Base-by-base conservation (phyloP, 2,888 invertebrate genomes). In the Euphydryas editha region DNA sequence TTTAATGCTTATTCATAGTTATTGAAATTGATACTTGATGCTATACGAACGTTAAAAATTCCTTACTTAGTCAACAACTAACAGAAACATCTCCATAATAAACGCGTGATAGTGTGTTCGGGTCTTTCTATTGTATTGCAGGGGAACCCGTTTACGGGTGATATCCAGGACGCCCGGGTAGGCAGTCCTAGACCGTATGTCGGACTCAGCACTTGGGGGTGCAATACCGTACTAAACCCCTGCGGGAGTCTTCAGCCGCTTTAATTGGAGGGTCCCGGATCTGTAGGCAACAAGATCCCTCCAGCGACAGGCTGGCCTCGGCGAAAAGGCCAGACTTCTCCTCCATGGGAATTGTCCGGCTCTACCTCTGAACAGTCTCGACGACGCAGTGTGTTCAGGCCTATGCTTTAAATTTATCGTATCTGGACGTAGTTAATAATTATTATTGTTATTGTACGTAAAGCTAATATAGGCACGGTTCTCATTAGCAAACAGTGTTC, bases 381-480 rank as follows among this genome's bases (percentile, higher is more conserved):
- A n/a, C n/a, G n/a, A 36, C 6, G 36, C 36, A 7, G 6, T 5
- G 36, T 36, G 6, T 10, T 36, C 20, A 49, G 8, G 49, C 30
- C 61, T 36, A 51, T 24, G 54, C 61, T 44, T 66, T 58, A 56
- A 75, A 78, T 78, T 77, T 78, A 78, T 77, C 69, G 73, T 72
- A 72, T 70, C 63, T 72, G 69, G 74, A 70, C 47, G 60, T 65
- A 71, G n/a, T n/a, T n/a, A n/a, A n/a, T n/a, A n/a, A n/a, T n/a
- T n/a, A 73, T 76, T 62, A 20, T 73, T 71, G 74, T 74, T 60
- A 62, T 67, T 68, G 62, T 61, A 62, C 68, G 67, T 69, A 70
- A 71, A 73, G 73, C 75, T 73, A 78, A 79, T 77, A 78, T 59
- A 72, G 75, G 76, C 70, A 69, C 73, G 59, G 65, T 62, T 15